Conservation (phyloP, 1,140 invertebrate species). For the Sogatella furcifera region DNA sequence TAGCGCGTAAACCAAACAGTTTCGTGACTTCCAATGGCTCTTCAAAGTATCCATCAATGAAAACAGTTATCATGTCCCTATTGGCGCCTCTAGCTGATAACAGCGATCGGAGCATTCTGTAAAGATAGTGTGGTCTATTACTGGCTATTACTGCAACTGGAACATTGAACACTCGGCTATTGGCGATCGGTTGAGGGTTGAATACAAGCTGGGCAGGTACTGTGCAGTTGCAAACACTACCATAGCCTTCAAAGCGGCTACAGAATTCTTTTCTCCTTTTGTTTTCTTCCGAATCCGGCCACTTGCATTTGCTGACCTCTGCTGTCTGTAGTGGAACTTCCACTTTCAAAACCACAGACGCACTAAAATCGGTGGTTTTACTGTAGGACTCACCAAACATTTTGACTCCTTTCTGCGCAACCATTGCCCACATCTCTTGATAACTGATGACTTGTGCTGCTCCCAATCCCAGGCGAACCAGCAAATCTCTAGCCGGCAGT, state of each 20-base stretch:
- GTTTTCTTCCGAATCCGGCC: slow-evolving; percentile 40
- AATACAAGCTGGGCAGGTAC: slow-evolving; percentile 45
- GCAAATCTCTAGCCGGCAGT: slow-evolving; percentile 36
- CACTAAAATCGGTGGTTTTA: slow-evolving; percentile 42
- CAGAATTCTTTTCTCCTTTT: slow-evolving; percentile 44
- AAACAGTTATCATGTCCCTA: slow-evolving; percentile 49
- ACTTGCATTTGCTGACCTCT: slow-evolving; percentile 41
- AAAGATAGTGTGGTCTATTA: slow-evolving; percentile 55
- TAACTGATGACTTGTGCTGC: slow-evolving; percentile 40
- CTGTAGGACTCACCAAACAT: slow-evolving; percentile 42
- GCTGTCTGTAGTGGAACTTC: too few species aligned
- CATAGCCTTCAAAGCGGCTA: slow-evolving; percentile 52
- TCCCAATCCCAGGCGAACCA: slow-evolving; percentile 41
- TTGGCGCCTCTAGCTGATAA: slow-evolving; percentile 46
- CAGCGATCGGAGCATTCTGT: slow-evolving; percentile 47
- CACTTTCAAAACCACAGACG: slow-evolving; percentile 30
- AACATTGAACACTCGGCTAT: slow-evolving; percentile 43
- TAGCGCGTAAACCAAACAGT: slow-evolving; percentile 45
- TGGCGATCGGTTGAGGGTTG: slow-evolving; percentile 35
- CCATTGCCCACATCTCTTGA: slow-evolving; percentile 56
- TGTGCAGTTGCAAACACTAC: slow-evolving; percentile 47
- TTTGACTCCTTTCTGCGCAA: slow-evolving; percentile 41
- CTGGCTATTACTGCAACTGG: slow-evolving; percentile 55
- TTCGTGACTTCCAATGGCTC: slow-evolving; percentile 50
- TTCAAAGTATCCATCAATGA: slow-evolving; percentile 57